phyloP scores from a whole-genome alignment of 2,888 invertebrate species.

The Sinopyrophorus schimmeli region DNA sequence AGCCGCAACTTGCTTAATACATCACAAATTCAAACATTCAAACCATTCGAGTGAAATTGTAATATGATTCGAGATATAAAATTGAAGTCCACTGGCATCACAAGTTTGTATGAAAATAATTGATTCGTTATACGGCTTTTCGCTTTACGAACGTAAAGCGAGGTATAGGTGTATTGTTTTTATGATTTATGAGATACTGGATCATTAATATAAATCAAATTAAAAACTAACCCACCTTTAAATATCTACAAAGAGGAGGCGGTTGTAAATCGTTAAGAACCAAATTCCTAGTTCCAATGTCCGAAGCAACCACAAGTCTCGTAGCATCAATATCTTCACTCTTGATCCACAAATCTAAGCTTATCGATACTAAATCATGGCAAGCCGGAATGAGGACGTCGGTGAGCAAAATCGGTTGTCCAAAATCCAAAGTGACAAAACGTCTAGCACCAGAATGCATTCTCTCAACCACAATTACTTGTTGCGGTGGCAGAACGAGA shows the following conservation, averaged over 20 bases:
- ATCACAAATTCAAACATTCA: no score
- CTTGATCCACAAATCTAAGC: constrained; percentile 87
- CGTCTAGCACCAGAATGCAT: constrained; percentile 94
- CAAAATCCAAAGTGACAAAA: constrained; percentile 90
- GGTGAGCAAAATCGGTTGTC: constrained; percentile 81
- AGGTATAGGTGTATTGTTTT: no score
- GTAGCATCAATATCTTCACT: constrained; percentile 86
- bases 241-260: constrained; percentile 83
- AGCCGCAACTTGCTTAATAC: no score
- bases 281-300: constrained; percentile 84
- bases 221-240: constrained; percentile 67
- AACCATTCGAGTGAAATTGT: no score
- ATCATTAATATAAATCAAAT: no score
- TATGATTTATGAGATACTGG: no score
- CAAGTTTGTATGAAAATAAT: no score
- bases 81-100: no score
- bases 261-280: constrained; percentile 89
- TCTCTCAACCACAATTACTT: constrained; percentile 84
- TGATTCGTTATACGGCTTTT: no score
- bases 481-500: constrained; percentile 78
- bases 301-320: constrained; percentile 80
- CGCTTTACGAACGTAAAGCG: no score
- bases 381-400: constrained; percentile 84
- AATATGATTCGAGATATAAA: no score
- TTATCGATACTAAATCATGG: constrained; percentile 79